phyloP scores from a whole-genome alignment of 2,797 vertebrate genomes.

The Fratercula arctica region DNA sequence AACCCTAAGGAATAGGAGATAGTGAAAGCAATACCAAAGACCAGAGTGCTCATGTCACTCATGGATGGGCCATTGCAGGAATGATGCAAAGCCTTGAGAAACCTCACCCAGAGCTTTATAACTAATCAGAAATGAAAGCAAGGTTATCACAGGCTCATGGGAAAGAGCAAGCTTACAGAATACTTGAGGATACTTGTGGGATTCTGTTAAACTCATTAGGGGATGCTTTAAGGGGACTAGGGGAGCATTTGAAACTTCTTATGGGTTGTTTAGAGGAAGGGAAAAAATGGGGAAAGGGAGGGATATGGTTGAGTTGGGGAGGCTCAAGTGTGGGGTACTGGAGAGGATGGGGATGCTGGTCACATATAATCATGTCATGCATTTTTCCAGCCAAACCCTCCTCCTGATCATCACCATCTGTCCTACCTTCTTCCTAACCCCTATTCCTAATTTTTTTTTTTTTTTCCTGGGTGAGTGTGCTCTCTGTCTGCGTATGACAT shows the following conservation, averaged over 20 bases:
- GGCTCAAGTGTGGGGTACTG: not conserved
- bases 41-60: not conserved
- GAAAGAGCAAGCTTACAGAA: not conserved
- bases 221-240: not conserved
- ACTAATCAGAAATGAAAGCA: not conserved
- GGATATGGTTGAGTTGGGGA: not conserved
- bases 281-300: not conserved
- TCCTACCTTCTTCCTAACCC: not conserved
- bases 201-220: not conserved
- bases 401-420: not conserved
- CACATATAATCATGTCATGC: not conserved
- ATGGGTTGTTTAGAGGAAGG: not conserved
- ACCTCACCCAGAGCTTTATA: not conserved
- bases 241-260: not conserved
- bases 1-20: not conserved
- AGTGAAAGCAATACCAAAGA: not conserved
- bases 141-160: not conserved
- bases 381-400: not conserved
- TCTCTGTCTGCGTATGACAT: not conserved
- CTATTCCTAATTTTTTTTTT: not conserved
- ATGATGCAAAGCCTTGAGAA: not conserved
- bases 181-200: not conserved
- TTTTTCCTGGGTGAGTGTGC: not conserved
- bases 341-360: not conserved
- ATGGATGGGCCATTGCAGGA: not conserved